Conservation (phyloP, 2,797 vertebrate genomes). For the Loris lydekkerianus region DNA sequence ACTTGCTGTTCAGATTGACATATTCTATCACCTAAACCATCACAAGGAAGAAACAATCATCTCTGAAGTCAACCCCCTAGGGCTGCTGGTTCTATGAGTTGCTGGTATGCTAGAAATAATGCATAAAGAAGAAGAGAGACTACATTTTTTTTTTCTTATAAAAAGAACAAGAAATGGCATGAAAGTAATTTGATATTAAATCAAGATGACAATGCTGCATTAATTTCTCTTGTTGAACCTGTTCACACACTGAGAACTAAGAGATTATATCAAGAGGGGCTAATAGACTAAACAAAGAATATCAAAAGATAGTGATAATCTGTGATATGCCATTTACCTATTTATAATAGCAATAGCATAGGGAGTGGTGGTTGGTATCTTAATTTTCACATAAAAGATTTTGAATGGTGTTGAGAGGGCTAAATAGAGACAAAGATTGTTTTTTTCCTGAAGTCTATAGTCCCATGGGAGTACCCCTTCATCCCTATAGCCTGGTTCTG, state of each 20-base stretch:
- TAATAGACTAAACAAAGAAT: not conserved
- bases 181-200: constrained; percentile 68
- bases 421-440: not conserved
- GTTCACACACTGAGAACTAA: not conserved
- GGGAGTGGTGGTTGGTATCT: not conserved
- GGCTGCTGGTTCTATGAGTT: constrained; percentile 71
- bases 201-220: constrained; percentile 45
- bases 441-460: not conserved
- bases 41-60: constrained; percentile 80
- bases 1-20: constrained; percentile 81
- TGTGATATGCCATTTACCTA: not conserved
- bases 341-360: not conserved
- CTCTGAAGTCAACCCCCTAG: constrained; percentile 77
- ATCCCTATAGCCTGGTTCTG: not conserved
- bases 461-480: not conserved
- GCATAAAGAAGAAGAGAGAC: constrained; percentile 24
- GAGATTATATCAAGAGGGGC: not conserved
- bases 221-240: constrained; percentile 27
- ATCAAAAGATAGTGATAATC: not conserved
- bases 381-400: constrained; percentile 1
- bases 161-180: constrained; percentile 19
- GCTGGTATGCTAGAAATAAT: constrained; percentile 64
- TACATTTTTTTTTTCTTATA: constrained; percentile 8
- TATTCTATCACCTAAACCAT: constrained; percentile 77
- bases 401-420: not conserved